Evolutionary conservation across 2,113 vertebrate genomes (phyloP).

Genomic region (Nicator chloris): DNA sequence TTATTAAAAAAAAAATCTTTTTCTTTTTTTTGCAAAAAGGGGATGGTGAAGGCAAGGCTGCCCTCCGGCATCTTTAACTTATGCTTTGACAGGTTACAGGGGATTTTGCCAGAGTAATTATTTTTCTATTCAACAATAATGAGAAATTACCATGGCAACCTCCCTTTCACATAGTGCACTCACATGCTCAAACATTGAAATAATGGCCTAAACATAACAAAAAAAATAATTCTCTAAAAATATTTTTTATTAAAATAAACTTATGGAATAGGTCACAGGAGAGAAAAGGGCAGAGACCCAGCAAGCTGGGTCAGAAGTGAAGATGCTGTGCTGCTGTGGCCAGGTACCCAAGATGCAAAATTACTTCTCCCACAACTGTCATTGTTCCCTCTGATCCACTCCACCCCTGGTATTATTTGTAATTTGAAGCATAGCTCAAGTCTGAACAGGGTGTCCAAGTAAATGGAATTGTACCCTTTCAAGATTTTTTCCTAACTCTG

Average conservation of each 20-base stretch:
- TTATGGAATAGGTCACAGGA: constrained; percentile 54
- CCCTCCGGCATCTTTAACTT: constrained; percentile 80
- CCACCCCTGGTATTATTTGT: constrained; percentile 36
- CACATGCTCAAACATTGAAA: constrained; percentile 70
- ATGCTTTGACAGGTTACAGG: constrained; percentile 80
- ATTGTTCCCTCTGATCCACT: constrained; percentile 4
- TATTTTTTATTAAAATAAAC: constrained; percentile 65
- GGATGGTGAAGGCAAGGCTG: constrained; percentile 62
- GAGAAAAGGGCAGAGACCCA: not conserved
- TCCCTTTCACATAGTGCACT: constrained; percentile 70
- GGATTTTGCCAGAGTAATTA: constrained; percentile 85
- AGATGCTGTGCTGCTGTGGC: not conserved
- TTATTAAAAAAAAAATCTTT: not conserved
- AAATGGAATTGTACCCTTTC: constrained; percentile 31
- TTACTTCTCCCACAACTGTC: not conserved
- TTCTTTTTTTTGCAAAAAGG: constrained; percentile 8
- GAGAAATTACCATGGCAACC: constrained; percentile 88
- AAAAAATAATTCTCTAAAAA: constrained; percentile 63
- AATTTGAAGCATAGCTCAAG: constrained; percentile 40
- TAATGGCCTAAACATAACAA: constrained; percentile 67
- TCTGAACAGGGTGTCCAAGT: constrained; percentile 37
- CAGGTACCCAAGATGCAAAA: not conserved
- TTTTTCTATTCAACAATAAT: constrained; percentile 87
- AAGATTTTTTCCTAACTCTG: constrained; percentile 21
- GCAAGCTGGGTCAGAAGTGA: not conserved